Base-by-base conservation (phyloP, 2,888 invertebrate genomes). In the Sinelater perroti region DNA sequence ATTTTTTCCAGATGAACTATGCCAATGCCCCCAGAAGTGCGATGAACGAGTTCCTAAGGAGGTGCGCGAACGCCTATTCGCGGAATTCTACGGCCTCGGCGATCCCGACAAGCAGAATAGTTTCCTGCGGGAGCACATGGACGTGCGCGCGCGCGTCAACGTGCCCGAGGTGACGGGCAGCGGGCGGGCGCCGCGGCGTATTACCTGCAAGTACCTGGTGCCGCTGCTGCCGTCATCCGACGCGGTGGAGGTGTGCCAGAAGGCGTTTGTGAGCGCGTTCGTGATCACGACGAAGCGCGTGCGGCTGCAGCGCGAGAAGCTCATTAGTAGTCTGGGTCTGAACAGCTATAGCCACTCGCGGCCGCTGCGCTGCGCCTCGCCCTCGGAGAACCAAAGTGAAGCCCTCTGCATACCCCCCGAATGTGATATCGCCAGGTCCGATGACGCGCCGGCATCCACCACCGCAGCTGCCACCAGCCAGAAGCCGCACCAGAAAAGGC, bases 201-300 rank as follows among this genome's bases (percentile, higher is more conserved):
- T 82, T 60, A 81, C 81, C 49, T 82, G 81, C 75, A 80, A 81
- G 68, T 82, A 82, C 70, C 75, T 80, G 67, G 78, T 82, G 59
- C 81, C 81, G 13, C 59, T 78, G 11, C 65, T 76, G 62, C 72
- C 72, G 38, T 67, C 66, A 49, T 65, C 64, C 54, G 70, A 72
- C 31, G 74, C 67, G 52, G 76, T 80, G 10, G 81, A 81, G 66
- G 81, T 82, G 24, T 83, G 83, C 67, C 81, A 82, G 66, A 82
- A 82, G 67, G 82, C 83, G 26, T 83, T 82, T 68, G 81, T 82
- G 66, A 81, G 81, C 70, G 78, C 82, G 21, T 82, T 81, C 69
- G 80, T 81, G 33, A 81, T 83, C 65, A 82, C 82, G 33, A 82
- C 82, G 55, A 83, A 83, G 69, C 70, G 82, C 53, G 81, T 82